Evolutionary conservation across 1,140 invertebrate species (phyloP).

Genomic region (Pogonomyrmex californicus): DNA sequence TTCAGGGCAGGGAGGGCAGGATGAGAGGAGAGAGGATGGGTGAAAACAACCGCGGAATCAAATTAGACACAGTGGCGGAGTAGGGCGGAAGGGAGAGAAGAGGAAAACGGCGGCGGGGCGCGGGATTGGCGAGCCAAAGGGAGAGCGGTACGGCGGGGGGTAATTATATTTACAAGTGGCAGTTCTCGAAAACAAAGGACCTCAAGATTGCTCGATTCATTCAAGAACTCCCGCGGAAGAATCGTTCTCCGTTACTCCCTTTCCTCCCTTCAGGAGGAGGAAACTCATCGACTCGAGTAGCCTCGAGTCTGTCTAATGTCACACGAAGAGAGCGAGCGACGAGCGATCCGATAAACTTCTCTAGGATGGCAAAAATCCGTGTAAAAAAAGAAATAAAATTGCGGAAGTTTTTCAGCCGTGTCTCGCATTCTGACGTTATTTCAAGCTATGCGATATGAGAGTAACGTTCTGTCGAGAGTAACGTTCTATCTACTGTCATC

Average conservation of each 20-base stretch:
- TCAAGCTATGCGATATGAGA: background rate
- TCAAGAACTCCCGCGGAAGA: slow-evolving; percentile 72
- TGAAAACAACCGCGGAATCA: slow-evolving; percentile 87
- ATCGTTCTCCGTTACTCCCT: slow-evolving; percentile 34
- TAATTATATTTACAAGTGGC: slow-evolving; percentile 87
- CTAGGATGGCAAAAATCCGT: background rate
- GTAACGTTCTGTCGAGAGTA: background rate
- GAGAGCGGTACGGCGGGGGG: slow-evolving; percentile 67
- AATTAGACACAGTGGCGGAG: slow-evolving; percentile 81
- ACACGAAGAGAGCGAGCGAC: background rate
- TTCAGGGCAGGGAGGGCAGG: slow-evolving; percentile 58
- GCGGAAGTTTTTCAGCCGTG: background rate
- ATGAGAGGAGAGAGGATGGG: slow-evolving; percentile 68
- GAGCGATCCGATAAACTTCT: background rate
- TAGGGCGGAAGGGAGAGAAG: slow-evolving; percentile 38
- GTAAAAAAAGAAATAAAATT: background rate
- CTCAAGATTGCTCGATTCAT: slow-evolving; percentile 85
- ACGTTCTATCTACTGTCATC: background rate
- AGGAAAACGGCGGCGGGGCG: slow-evolving; percentile 21
- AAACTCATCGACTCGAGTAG: slow-evolving; percentile 55
- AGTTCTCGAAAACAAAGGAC: slow-evolving; percentile 85
- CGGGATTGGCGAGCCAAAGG: slow-evolving; percentile 28
- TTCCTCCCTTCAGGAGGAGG: slow-evolving; percentile 25
- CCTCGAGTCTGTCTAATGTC: slow-evolving; percentile 22
- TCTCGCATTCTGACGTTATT: background rate